Base-by-base conservation (phyloP, 2,888 invertebrate species). In the Sminthurinus aureus region DNA sequence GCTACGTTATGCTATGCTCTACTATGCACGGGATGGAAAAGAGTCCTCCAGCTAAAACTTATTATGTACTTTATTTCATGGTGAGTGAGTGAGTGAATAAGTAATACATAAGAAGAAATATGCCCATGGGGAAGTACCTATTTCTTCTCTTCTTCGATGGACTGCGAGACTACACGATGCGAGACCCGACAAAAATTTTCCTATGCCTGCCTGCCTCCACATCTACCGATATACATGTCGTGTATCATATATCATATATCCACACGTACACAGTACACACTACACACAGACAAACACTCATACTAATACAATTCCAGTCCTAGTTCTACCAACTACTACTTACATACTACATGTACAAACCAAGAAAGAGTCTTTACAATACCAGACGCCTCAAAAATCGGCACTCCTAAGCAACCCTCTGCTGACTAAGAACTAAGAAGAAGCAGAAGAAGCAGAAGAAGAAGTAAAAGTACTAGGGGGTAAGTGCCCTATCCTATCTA, bases 51-150 rank as follows among this genome's bases (percentile, higher is more conserved):
- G 38, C 38, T 38, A 38, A 38, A 38, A 38, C 38, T 38, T 38
- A 38, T 38, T 4, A 38, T 38, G 38, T 38, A 80, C 22, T 71
- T n/a, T 67, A 26, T 71, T 80, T 38, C 18, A 24, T 71, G 50
- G 50, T 52, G 22, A 71, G 71, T 71, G 6, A 38, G 38, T 38
- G 6, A 38, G 38, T 38, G 6, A 38, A 6, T 38, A 38, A 38
- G 38, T 38, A 38, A 38, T 38, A 80, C 80, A 80, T 51, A 80
- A 26, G n/a, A 80, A 26, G n/a, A 38, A 71, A 51, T 71, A 71
- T 20, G 80, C 80, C 80, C 80, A 80, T 71, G 80, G 80, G 80
- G 80, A 80, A 80, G 80, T 80, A 71, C 80, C 80, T 80, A 80
- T 71, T 71, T 69, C 75, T n/a, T 12, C 69, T 79, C 69, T 22